phyloP scores from a whole-genome alignment of 1,140 invertebrate species.

The Heterodera carotae region DNA sequence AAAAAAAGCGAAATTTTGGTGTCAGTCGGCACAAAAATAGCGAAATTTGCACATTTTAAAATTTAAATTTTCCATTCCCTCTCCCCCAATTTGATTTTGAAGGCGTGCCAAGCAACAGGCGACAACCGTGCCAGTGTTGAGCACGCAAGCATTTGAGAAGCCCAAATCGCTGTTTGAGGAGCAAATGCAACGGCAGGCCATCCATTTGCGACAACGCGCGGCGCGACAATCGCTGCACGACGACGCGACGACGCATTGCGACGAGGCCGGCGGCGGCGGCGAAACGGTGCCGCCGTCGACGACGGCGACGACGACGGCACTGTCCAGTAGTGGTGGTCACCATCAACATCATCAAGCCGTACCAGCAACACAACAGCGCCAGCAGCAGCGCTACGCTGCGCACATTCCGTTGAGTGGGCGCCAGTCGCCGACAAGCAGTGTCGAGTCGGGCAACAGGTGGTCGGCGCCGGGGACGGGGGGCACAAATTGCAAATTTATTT shows the following conservation, averaged over 20 bases:
- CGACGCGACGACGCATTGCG: slow-evolving; percentile 1
- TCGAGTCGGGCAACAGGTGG: slow-evolving; percentile 62
- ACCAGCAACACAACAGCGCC: slow-evolving; percentile 26
- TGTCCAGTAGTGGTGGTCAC: no score
- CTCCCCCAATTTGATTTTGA: not conserved
- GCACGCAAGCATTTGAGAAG: slow-evolving; percentile 50
- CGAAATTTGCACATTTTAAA: not conserved
- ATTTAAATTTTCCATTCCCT: not conserved
- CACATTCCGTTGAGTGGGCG: slow-evolving; percentile 62
- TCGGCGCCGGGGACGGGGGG: not conserved
- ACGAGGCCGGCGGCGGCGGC: not conserved
- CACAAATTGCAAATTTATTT: no score
- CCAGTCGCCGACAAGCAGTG: slow-evolving; percentile 57
- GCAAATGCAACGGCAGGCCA: slow-evolving; percentile 59
- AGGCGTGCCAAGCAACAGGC: not conserved
- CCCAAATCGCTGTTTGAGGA: slow-evolving; percentile 62
- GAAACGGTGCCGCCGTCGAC: slow-evolving; percentile 1
- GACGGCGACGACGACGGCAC: not conserved
- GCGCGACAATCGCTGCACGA: slow-evolving; percentile 12
- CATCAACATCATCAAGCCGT: not conserved
- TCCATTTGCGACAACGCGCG: slow-evolving; percentile 33
- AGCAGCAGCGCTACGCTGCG: slow-evolving; percentile 58
- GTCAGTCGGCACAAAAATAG: no score
- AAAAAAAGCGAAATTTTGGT: no score
- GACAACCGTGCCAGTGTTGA: slow-evolving; percentile 4